Evolutionary conservation across 2,797 vertebrate species (phyloP).

Genomic region (Anabas testudineus): DNA sequence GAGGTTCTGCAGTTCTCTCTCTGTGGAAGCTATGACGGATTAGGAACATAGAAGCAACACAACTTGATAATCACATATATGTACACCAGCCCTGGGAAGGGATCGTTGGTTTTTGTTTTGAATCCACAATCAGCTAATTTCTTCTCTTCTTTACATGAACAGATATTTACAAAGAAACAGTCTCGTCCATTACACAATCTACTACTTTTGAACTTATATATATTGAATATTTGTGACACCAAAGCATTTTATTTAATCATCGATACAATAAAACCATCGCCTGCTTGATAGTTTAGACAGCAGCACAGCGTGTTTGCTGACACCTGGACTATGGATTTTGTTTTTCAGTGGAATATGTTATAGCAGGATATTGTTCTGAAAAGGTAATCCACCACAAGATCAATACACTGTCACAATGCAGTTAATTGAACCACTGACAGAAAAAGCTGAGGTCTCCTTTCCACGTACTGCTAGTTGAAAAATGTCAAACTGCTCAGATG

Average conservation of each 20-base stretch:
- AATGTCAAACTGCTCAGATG: not conserved
- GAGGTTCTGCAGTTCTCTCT: constrained; percentile 69
- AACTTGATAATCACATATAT: constrained; percentile 74
- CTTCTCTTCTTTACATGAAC: constrained; percentile 42
- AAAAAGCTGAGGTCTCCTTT: not conserved
- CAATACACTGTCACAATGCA: constrained; percentile 63
- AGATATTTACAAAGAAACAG: not conserved
- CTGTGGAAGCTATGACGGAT: constrained; percentile 73
- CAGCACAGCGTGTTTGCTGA: constrained; percentile 10
- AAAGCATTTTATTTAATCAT: not conserved
- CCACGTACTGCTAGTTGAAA: not conserved
- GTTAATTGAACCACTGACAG: constrained; percentile 66
- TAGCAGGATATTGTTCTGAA: constrained; percentile 66
- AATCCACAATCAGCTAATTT: constrained; percentile 65
- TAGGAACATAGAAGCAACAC: constrained; percentile 78
- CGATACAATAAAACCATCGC: not conserved
- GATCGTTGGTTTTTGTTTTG: constrained; percentile 62
- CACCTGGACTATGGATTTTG: constrained; percentile 48
- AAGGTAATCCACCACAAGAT: constrained; percentile 73
- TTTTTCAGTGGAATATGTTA: constrained; percentile 55
- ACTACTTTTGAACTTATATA: no score
- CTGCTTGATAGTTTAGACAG: not conserved
- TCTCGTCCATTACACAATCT: not conserved
- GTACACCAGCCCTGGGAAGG: constrained; percentile 61
- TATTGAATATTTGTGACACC: no score